These are phyloP conservation scores for Polyergus mexicanus DNA, from an alignment of 1,140 invertebrate species.

Conservation along the genomic window DNA sequence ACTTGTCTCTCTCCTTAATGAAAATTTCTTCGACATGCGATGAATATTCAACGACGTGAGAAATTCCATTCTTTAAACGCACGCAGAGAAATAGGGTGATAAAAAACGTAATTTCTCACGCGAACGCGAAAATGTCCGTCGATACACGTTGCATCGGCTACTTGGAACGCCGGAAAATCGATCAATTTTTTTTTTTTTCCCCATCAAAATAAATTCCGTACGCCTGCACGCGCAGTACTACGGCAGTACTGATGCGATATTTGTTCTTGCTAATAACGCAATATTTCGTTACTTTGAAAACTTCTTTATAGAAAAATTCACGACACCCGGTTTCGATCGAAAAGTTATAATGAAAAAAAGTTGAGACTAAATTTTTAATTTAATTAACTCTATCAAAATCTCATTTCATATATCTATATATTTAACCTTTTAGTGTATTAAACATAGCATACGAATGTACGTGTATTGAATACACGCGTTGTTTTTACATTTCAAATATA, in stretches of 20 bases:
- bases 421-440: not conserved
- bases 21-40: slow-evolving; percentile 60
- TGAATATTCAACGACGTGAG: slow-evolving; percentile 65
- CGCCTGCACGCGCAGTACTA: not conserved
- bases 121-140: slow-evolving; percentile 24
- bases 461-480: not conserved
- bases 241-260: not conserved
- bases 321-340: not conserved
- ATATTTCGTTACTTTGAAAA: slow-evolving; percentile 16
- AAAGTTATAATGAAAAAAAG: not conserved
- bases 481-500: slow-evolving; percentile 22
- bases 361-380: slow-evolving; percentile 12
- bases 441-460: not conserved
- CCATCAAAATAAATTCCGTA: slow-evolving; percentile 42
- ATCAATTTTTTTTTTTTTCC: slow-evolving; percentile 26
- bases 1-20: slow-evolving; percentile 40
- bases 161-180: slow-evolving; percentile 35
- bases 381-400: slow-evolving; percentile 13
- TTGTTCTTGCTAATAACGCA: not conserved
- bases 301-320: not conserved
- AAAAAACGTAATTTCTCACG: slow-evolving; percentile 59
- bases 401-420: not conserved
- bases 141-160: slow-evolving; percentile 1
- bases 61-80: slow-evolving; percentile 55
- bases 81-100: slow-evolving; percentile 45